These are phyloP conservation scores for Cephonodes hylas DNA, from an alignment of 2,888 invertebrate genomes.

Conservation along the genomic window DNA sequence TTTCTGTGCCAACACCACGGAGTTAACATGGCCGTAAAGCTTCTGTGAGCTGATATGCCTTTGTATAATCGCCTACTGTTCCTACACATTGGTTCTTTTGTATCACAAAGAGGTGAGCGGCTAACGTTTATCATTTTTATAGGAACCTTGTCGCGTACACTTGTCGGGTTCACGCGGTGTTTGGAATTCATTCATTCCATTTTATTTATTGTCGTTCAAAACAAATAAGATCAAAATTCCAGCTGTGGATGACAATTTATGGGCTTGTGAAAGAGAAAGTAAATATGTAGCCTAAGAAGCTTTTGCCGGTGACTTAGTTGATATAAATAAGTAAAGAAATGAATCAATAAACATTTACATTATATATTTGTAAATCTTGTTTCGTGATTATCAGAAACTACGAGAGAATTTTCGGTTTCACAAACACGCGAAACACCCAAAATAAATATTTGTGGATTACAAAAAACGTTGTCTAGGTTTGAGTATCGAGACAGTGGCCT, in stretches of 20 bases:
- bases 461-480: no score
- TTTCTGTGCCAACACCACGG: background rate
- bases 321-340: no score
- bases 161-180: slow-evolving; percentile 53
- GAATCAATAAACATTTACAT: no score
- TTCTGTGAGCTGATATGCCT: slow-evolving; percentile 15
- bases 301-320: no score
- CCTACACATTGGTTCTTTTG: slow-evolving; percentile 30
- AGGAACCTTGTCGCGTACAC: slow-evolving; percentile 49
- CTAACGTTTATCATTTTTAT: slow-evolving; percentile 67
- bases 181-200: slow-evolving; percentile 45
- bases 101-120: slow-evolving; percentile 37
- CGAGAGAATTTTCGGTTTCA: no score
- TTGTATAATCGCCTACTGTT: slow-evolving; percentile 36
- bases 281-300: slow-evolving; percentile 16
- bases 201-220: slow-evolving; percentile 65
- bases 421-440: no score
- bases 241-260: slow-evolving; percentile 51
- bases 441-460: no score
- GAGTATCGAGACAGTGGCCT: no score
- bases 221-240: slow-evolving; percentile 66
- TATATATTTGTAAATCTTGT: no score
- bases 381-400: no score
- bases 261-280: slow-evolving; percentile 35
- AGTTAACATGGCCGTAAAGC: background rate